Conservation (phyloP, 2,113 vertebrate genomes). For the Trichechus manatus region DNA sequence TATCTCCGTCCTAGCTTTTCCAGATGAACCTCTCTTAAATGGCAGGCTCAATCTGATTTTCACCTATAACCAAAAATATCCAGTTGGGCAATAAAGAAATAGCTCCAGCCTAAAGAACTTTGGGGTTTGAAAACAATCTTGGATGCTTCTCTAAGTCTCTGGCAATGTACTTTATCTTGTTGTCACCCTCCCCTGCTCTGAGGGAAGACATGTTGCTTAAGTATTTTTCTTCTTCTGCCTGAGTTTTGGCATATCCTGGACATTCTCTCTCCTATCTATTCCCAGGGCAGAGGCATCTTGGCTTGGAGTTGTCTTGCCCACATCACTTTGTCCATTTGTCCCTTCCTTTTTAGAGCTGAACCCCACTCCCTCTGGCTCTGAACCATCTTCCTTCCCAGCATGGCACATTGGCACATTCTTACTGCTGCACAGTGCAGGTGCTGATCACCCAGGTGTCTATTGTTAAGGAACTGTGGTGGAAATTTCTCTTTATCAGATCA, state of each 20-base stretch:
- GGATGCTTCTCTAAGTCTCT: accelerated
- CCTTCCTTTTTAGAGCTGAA: no score
- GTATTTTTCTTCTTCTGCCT: neutral
- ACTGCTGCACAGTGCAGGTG: neutral
- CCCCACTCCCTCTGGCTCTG: neutral
- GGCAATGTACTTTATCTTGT: accelerated
- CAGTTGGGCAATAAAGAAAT: accelerated
- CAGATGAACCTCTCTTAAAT: neutral
- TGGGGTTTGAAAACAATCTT: neutral
- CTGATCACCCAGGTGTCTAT: neutral
- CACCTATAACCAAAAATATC: neutral
- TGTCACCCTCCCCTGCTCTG: accelerated
- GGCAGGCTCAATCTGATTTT: neutral
- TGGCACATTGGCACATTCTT: accelerated
- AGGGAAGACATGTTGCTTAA: neutral
- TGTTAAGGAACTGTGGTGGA: neutral
- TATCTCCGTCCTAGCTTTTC: neutral
- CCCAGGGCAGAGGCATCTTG: accelerated
- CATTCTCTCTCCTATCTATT: accelerated
- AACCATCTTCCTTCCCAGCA: neutral
- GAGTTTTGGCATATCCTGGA: neutral
- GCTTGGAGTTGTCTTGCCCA: neutral
- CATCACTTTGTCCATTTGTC: neutral
- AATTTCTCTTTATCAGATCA: neutral
- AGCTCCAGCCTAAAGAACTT: neutral